Evolutionary conservation across 37 sponge, comb jelly and placozoan genomes (phyloP), one percentile per base, ranked within the genome.

Genomic region (Cliona cf. orientalis): DNA sequence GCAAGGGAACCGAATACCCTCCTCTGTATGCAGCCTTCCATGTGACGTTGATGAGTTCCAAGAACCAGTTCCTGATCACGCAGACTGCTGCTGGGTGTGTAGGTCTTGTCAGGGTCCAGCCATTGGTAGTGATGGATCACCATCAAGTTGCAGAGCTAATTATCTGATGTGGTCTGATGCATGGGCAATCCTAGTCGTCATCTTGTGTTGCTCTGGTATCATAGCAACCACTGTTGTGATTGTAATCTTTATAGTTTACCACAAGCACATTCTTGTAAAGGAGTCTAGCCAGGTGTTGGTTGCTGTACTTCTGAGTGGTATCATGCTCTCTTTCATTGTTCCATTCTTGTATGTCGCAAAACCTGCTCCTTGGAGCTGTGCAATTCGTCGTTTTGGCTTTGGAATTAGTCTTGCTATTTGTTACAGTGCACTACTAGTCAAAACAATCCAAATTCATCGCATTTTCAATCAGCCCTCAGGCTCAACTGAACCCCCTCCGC

Each of bases 211-310:
- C 19, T 36, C 75, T 1, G 94, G 94, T 4, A 46, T 85, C 14
- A 35, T 44, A 22, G 71, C 46, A 1, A 81, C 83, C 19, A 39
- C 42, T 17, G 26, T 44, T 38, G 70, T 84, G 5, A 75, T 79
- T 19, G 62, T 81, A 12, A 64, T 85, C 26, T 93, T 85, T 29
- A 42, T 85, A 5, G 56, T 71, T 25, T 59, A 60, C 7, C 64
- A 65, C 46, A 80, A 85, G 19, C 68, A 79, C 34, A 40, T 31
- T 34, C 59, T 87, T 28, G 75, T 94, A 46, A 90, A 91, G 55
- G 91, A 80, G 4, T 75, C 95, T 29, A 87, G 91, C 71, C 28
- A 91, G 53, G 95, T 91, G 82, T 73, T 91, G 3, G 84, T 81
- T 61, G 21, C 64, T 17, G 29, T 87, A 19, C 66, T 94, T 40